Evolutionary conservation across 2,113 vertebrate species (phyloP).

Genomic region (Cariama cristata): DNA sequence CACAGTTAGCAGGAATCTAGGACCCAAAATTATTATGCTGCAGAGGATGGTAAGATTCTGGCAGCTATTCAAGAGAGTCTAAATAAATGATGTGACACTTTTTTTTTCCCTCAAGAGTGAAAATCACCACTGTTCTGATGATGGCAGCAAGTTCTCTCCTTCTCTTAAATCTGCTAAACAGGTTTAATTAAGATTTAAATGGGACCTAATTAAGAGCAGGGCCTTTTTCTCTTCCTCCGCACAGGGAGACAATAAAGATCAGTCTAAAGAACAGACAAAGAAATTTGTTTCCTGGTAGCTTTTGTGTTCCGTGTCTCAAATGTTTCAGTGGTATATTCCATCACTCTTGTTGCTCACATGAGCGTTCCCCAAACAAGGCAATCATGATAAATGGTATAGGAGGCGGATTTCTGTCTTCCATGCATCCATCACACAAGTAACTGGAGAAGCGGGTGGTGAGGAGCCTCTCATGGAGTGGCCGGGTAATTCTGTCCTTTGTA

Average conservation of each 20-base stretch:
- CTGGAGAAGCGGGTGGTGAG: not conserved
- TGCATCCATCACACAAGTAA: not conserved
- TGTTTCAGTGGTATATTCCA: not conserved
- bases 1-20: constrained; percentile 92
- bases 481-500: not conserved
- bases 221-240: not conserved
- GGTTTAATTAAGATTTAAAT: constrained; percentile 23
- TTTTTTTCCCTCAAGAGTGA: not conserved
- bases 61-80: constrained; percentile 9
- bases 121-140: not conserved
- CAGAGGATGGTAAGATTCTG: constrained; percentile 89
- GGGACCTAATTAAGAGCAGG: not conserved
- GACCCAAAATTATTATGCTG: constrained; percentile 98
- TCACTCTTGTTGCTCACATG: not conserved
- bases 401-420: not conserved
- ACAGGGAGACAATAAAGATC: not conserved
- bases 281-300: not conserved
- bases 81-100: not conserved
- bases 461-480: not conserved
- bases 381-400: not conserved
- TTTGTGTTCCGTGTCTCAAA: not conserved
- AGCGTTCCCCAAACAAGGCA: not conserved
- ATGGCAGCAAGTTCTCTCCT: not conserved
- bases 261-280: not conserved
- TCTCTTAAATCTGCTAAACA: not conserved